Base-by-base conservation (phyloP, 2,113 vertebrate species). In the Charina bottae region DNA sequence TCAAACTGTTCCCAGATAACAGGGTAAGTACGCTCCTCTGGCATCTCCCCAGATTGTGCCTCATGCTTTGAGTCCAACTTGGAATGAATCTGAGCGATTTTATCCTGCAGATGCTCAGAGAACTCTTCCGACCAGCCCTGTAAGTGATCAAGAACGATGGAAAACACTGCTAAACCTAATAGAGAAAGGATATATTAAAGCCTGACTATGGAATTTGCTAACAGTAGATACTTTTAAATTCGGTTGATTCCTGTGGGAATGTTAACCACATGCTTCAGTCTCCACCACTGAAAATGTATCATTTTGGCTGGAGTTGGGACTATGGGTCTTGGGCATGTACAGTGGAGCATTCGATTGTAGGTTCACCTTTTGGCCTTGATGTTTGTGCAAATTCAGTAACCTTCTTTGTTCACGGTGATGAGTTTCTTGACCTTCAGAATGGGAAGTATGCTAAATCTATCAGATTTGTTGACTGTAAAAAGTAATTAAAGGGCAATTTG, bases 401-500 rank as follows among this genome's bases (percentile, higher is more conserved):
- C 37, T 83, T 37, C 46, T 53, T 89, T 12, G 28, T 91, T 58
- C 19, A 33, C 60, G 15, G 11, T 13, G 53, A 28, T 62, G 33
- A 37, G 62, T 56, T 87, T 21, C 19, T 89, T 92, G 87, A 89
- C 83, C 92, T 94, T 93, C 87, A 54, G 46, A 86, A 49, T 33
- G 59, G 19, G 15, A 58, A 21, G 26, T 28, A 53, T 24, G 60
- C 72, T 33, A 83, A 87, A 21, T 60, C 68, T 24, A 62, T 87
- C 12, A 17, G 83, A 83, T 62, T 83, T 55, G 83, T 49, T 93
- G 85, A 88, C 28, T 83, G n/a, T 60, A 92, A 85, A 92, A 90
- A 17, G 78, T 78, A 93, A 89, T 91, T 91, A 92, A 94, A 91
- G 68, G 83, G 33, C 86, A 58, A 26, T 91, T 92, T 87, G 28